A percentile compares a stretch with the other conserved stretches of the same genome.
These are phyloP conservation scores for Lacerta viridis DNA, from an alignment of 2,797 vertebrate genomes.

Conservation along the genomic window DNA sequence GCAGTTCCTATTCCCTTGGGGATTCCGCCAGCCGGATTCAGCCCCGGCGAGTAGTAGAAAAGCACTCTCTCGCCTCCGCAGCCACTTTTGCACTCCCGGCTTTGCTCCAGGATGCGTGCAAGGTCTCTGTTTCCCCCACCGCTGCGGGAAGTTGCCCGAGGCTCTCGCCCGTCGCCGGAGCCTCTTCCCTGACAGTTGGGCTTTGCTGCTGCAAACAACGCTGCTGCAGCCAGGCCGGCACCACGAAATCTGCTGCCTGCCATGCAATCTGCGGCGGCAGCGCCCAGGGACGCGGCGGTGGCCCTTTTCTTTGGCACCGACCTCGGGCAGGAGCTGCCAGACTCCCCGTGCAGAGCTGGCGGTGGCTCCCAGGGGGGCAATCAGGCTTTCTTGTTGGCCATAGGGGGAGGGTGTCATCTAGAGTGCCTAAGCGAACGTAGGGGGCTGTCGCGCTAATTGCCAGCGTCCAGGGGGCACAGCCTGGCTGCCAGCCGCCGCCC, in stretches of 20 bases:
- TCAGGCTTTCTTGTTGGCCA: slow-evolving; percentile 28
- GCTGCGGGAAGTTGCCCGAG: too few species aligned
- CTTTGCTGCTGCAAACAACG: neutral
- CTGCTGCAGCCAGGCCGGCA: slow-evolving; percentile 28
- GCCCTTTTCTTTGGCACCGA: neutral
- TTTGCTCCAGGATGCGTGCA: too few species aligned
- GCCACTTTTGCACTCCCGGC: too few species aligned
- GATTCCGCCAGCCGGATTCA: too few species aligned
- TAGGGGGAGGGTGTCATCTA: neutral
- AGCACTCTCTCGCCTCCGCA: too few species aligned
- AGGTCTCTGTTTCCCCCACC: too few species aligned
- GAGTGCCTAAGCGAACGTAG: neutral
- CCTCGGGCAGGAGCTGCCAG: neutral
- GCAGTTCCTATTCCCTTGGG: neutral
- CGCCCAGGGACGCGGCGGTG: neutral
- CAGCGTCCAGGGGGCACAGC: slow-evolving; percentile 28
- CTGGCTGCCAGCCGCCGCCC: slow-evolving; percentile 35
- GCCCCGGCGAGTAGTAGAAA: too few species aligned
- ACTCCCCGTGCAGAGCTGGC: neutral
- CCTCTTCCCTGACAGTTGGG: neutral
- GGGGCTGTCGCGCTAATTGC: slow-evolving; percentile 27
- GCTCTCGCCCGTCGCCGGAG: too few species aligned
- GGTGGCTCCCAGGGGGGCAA: slow-evolving; percentile 36
- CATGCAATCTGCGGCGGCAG: neutral
- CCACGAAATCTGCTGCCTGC: neutral